Conservation (phyloP, 2,113 vertebrate species). For the Lophius piscatorius region DNA sequence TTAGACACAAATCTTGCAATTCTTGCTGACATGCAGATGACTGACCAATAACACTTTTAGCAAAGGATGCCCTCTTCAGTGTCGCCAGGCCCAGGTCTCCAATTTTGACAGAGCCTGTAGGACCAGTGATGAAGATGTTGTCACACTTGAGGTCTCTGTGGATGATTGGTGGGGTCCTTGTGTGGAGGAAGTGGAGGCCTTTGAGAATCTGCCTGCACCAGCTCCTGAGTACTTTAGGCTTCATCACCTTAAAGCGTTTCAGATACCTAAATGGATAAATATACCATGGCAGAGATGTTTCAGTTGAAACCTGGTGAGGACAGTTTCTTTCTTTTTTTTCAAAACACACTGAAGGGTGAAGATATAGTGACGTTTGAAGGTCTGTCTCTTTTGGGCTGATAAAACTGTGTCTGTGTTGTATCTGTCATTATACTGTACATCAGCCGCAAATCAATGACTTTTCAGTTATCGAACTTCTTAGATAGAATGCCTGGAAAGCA, state of each 20-base stretch:
- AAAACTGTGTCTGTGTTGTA: background rate
- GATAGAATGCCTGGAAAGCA: too few relatives aligned
- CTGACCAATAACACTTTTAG: conserved; percentile 97
- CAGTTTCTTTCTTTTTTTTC: background rate
- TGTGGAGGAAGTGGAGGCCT: conserved; percentile 96
- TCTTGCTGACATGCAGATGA: conserved; percentile 14
- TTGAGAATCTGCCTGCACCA: conserved; percentile 99
- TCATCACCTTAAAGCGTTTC: conserved; percentile 98
- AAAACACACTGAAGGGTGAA: background rate
- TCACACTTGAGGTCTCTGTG: conserved; percentile 98
- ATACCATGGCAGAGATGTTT: background rate
- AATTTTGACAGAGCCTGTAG: conserved; percentile 97
- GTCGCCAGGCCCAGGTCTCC: conserved; percentile 96
- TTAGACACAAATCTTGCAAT: background rate
- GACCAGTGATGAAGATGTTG: conserved; percentile 99
- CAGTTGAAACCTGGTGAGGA: background rate
- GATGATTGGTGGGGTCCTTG: conserved; percentile 95
- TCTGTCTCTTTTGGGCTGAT: background rate
- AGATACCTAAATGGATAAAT: conserved; percentile 85
- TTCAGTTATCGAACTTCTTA: too few relatives aligned
- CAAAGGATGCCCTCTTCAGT: conserved; percentile 95
- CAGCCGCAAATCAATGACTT: background rate
- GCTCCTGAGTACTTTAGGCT: conserved; percentile 94
- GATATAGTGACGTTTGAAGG: background rate
- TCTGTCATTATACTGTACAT: background rate